These are phyloP conservation scores for Drosophila sordidula DNA, from an alignment of 2,888 invertebrate genomes.

Conservation along the genomic window DNA sequence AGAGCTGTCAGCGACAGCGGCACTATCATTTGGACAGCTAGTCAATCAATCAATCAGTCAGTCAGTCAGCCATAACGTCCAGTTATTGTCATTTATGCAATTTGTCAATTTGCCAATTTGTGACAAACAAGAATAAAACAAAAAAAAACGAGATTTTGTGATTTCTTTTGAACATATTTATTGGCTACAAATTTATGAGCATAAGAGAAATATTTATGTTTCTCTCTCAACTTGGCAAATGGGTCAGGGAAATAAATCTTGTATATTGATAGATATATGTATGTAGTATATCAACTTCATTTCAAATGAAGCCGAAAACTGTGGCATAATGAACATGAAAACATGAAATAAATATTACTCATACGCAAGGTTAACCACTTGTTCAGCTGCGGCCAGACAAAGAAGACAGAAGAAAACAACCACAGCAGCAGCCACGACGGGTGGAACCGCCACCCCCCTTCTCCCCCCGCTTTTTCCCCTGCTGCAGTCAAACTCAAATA, in stretches of 20 bases:
- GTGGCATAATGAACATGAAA: constrained; percentile 46
- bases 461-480: neutral
- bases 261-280: constrained; percentile 1
- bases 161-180: constrained; percentile 43
- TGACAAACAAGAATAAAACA: constrained; percentile 19
- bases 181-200: constrained; percentile 48
- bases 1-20: constrained; percentile 44
- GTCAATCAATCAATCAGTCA: constrained; percentile 41
- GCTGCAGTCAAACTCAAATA: constrained; percentile 9
- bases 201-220: constrained; percentile 28
- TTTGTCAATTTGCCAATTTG: constrained; percentile 53
- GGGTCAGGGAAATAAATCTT: constrained; percentile 32
- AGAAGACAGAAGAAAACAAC: constrained; percentile 10
- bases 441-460: no score
- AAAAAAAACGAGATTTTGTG: constrained; percentile 13
- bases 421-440: neutral
- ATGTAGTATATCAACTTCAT: constrained; percentile 35
- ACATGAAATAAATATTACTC: constrained; percentile 53
- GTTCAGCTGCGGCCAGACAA: constrained; percentile 42
- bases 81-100: constrained; percentile 51
- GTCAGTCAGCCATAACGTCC: constrained; percentile 24
- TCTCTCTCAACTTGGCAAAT: constrained; percentile 20
- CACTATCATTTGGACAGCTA: constrained; percentile 29
- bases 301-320: constrained; percentile 35
- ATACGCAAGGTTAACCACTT: constrained; percentile 77